phyloP scores from a whole-genome alignment of 2,797 vertebrate genomes.

The Ctenopoma multispine region DNA sequence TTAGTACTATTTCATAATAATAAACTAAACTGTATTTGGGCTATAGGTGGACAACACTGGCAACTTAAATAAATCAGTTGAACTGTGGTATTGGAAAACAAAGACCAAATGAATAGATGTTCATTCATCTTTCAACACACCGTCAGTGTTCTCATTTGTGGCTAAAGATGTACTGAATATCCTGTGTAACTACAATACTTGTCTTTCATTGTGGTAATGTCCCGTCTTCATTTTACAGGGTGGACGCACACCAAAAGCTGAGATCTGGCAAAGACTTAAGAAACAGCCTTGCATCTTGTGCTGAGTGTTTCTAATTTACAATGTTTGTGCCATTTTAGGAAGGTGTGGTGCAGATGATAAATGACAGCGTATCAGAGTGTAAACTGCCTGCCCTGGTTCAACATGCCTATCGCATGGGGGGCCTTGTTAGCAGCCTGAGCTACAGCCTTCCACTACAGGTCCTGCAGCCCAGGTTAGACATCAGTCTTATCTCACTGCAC shows the following conservation, averaged over 20 bases:
- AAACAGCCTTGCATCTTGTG: background rate
- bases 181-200: background rate
- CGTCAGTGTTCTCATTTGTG: background rate
- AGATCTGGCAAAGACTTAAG: background rate
- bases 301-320: conserved; percentile 38
- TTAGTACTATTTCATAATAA: background rate
- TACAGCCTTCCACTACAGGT: conserved; percentile 83
- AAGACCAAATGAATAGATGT: background rate
- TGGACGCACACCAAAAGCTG: background rate
- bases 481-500: background rate
- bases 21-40: background rate
- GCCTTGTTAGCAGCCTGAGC: conserved; percentile 84
- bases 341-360: conserved; percentile 30
- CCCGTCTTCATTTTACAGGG: conserved; percentile 10
- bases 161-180: background rate
- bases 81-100: background rate
- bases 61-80: background rate
- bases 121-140: background rate
- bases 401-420: conserved; percentile 83
- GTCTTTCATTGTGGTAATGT: background rate
- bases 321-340: conserved; percentile 73
- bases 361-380: conserved; percentile 70
- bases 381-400: conserved; percentile 64
- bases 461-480: conserved; percentile 85
- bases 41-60: background rate